Evolutionary conservation across 2,888 invertebrate genomes (phyloP).

Genomic region (Caenorhabditis becei): DNA sequence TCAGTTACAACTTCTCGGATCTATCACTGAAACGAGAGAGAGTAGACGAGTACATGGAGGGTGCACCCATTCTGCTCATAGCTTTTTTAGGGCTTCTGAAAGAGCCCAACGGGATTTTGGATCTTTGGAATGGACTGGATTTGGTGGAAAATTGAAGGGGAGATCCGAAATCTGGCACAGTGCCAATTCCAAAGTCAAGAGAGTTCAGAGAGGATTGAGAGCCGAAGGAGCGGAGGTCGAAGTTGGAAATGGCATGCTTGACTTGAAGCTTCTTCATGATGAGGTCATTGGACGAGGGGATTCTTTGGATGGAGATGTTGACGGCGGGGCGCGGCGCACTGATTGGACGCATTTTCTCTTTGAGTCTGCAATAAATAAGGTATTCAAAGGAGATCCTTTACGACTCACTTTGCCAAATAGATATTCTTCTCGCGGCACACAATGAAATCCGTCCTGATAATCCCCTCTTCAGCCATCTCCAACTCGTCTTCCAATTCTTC

Average conservation of each 20-base stretch:
- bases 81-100: constrained; percentile 66
- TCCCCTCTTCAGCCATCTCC: constrained; percentile 65
- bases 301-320: constrained; percentile 60
- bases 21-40: constrained; percentile 37
- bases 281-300: constrained; percentile 69
- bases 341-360: constrained; percentile 48
- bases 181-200: constrained; percentile 67
- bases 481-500: constrained; percentile 70
- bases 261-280: constrained; percentile 73
- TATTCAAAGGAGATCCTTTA: constrained; percentile 8
- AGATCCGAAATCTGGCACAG: constrained; percentile 66
- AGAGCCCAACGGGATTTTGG: constrained; percentile 65
- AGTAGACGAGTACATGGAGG: constrained; percentile 48
- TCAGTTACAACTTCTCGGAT: constrained; percentile 17
- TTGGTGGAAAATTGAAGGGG: constrained; percentile 65
- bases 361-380: constrained; percentile 46
- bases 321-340: constrained; percentile 53
- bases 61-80: constrained; percentile 48
- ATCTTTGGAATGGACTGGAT: constrained; percentile 59
- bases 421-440: constrained; percentile 61
- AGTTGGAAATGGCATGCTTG: constrained; percentile 66
- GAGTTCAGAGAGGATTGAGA: constrained; percentile 68
- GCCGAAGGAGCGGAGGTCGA: constrained; percentile 72
- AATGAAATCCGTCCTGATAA: constrained; percentile 66
- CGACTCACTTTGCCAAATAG: constrained; percentile 66